phyloP scores from a whole-genome alignment of 1,140 invertebrate genomes.

The Araneus ventricosus region DNA sequence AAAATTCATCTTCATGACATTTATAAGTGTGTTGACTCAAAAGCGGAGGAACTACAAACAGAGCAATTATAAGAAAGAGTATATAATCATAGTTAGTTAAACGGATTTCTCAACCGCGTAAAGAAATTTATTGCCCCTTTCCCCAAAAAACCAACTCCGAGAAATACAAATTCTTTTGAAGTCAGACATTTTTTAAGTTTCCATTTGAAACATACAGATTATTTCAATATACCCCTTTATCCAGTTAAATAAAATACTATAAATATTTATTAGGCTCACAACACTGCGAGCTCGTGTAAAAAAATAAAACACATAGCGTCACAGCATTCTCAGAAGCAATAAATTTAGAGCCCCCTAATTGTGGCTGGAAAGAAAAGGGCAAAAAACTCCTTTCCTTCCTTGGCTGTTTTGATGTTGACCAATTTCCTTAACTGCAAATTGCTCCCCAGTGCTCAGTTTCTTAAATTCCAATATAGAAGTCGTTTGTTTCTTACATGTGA shows the following conservation, averaged over 20 bases:
- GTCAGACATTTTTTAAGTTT: background rate
- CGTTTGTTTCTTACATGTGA: slow-evolving; percentile 60
- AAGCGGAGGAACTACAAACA: too few species aligned
- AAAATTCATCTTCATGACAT: too few species aligned
- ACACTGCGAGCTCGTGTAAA: background rate
- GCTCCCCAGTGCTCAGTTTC: slow-evolving; percentile 48
- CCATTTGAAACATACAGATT: background rate
- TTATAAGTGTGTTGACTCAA: too few species aligned
- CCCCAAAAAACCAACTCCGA: background rate
- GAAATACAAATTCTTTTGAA: background rate
- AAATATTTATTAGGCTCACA: slow-evolving; percentile 34
- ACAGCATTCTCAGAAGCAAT: background rate
- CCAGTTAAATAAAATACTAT: slow-evolving; percentile 36
- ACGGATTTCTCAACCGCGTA: too few species aligned
- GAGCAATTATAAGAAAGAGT: too few species aligned
- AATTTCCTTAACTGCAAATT: slow-evolving; percentile 59
- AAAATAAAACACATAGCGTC: background rate
- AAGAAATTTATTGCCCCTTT: too few species aligned
- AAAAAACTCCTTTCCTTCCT: slow-evolving; percentile 29
- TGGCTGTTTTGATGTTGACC: slow-evolving; percentile 21
- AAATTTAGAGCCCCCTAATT: slow-evolving; percentile 56
- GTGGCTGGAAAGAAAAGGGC: background rate
- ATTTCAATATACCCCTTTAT: slow-evolving; percentile 1
- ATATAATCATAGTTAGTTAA: too few species aligned
- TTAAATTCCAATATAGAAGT: slow-evolving; percentile 70